Base-by-base conservation (phyloP, 2,888 invertebrate genomes). In the Scelioninae gen. 1 region DNA sequence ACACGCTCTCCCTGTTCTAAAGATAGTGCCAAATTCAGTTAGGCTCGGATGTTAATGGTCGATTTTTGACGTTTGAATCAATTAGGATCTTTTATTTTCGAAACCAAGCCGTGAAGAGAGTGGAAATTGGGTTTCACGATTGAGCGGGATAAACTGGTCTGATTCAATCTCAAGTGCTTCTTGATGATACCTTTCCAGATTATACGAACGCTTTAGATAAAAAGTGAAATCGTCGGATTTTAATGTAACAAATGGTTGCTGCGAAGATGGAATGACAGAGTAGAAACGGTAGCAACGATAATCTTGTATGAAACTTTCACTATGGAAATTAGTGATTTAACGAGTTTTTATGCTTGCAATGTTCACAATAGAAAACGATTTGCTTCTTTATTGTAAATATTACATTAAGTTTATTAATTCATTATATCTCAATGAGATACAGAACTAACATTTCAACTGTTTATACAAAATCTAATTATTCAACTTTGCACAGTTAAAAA, bases 191-290 rank as follows among this genome's bases (percentile, higher is more conserved):
- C 9, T 53, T 55, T 47, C 13, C 11, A 56, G 49, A 65, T 65
- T 23, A 43, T 31, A 7, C 49, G 13, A 43, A 29, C 11, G 40
- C 4, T 51, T 66, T 6, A 58, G 47, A 65, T 75, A 51, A 75
- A 58, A 75, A 58, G 66, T 62, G 62, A 75, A 75, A 75, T 75
- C 66, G 58, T 40, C n/a, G 55, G 53, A 43, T 55, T 75, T 56
- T 56, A 65, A 75, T 56, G 74, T 65, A 75, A 75, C 65, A 56
- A 75, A 75, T 75, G 56, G 38, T 29, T 51, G 29, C 45, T n/a
- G 49, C n/a, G 43, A 34, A 38, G 40, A 66, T 58, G 75, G 47
- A 51, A 66, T 58, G 65, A 15, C 32, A 58, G 49, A 38, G 31
- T 0, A 65, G 65, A 56, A 32, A 45, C 32, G 7, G 40, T 7